Percentiles rank a stretch among this genome's conserved stretches.
Evolutionary conservation across 2,113 vertebrate genomes (phyloP).

Genomic region (Peucedramus taeniatus): DNA sequence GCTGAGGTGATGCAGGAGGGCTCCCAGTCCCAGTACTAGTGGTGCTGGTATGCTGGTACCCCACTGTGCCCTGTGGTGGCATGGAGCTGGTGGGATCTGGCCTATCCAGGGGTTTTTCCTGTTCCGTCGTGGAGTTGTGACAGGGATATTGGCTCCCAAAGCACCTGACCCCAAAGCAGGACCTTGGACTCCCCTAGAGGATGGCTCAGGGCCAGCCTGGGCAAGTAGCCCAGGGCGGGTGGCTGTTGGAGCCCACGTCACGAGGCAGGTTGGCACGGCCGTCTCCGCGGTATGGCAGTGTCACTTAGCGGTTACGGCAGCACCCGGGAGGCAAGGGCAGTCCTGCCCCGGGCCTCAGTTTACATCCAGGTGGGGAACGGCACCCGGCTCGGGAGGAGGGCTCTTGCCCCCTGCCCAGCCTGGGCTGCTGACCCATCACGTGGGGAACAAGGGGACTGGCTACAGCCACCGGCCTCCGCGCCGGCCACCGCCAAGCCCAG

Average conservation of each 20-base stretch:
- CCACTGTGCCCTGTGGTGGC: accelerated
- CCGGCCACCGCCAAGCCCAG: not conserved
- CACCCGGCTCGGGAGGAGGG: accelerated
- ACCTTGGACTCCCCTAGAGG: conserved; percentile 15
- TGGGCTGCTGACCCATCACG: accelerated
- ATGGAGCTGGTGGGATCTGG: accelerated
- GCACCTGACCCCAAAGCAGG: accelerated
- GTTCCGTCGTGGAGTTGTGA: accelerated
- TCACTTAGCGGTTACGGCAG: not conserved
- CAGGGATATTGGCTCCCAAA: not conserved
- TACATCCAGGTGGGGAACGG: not conserved
- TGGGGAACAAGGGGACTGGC: not conserved
- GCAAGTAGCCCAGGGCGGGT: conserved; percentile 23
- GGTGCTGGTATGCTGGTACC: not conserved
- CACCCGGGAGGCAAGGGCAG: not conserved
- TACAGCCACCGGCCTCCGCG: not conserved
- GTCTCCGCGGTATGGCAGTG: not conserved
- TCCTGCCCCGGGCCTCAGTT: not conserved
- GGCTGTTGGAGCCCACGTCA: conserved; percentile 19
- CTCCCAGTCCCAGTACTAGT: too few species aligned
- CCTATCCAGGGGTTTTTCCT: not conserved
- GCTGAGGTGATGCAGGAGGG: not conserved
- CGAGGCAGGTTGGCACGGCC: conserved; percentile 16
- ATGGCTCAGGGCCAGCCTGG: not conserved
- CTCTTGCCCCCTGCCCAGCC: accelerated